phyloP scores from a whole-genome alignment of 2,888 invertebrate genomes.

The Liopterus haemorrhoidalis region DNA sequence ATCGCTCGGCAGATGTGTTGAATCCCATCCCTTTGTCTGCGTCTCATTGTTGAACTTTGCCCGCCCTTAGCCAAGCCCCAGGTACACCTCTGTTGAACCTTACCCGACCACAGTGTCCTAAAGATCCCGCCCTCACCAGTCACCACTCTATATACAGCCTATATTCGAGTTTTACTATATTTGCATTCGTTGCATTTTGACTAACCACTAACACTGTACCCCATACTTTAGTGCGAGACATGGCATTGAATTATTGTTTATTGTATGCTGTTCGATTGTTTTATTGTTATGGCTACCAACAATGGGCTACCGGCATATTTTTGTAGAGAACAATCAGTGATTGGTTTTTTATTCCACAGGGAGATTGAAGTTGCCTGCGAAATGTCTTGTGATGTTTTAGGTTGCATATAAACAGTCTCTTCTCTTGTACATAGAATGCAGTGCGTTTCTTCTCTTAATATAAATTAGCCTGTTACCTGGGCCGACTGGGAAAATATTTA shows the following conservation, averaged over 20 bases:
- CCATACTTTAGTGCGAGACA: conserved; percentile 21
- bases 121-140: conserved; percentile 38
- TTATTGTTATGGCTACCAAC: no score
- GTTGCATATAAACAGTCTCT: no score
- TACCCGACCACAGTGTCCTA: conserved; percentile 37
- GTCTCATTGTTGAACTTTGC: conserved; percentile 65
- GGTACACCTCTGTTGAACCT: conserved; percentile 43
- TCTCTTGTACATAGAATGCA: no score
- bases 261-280: no score
- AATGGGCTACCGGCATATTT: no score
- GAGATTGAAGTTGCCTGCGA: no score
- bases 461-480: no score
- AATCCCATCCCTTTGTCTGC: conserved; percentile 66
- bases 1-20: conserved; percentile 46
- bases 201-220: conserved; percentile 41
- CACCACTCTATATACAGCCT: conserved; percentile 8
- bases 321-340: no score
- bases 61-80: conserved; percentile 29
- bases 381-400: no score
- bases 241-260: conserved; percentile 22
- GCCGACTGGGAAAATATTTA: no score
- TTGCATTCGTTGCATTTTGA: conserved; percentile 49
- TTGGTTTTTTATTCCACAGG: no score
- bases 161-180: conserved; percentile 30
- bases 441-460: no score